Percentiles rank a stretch among this genome's conserved stretches.
Conservation (phyloP, 2,888 invertebrate genomes). For the Harpalus rufipes region DNA sequence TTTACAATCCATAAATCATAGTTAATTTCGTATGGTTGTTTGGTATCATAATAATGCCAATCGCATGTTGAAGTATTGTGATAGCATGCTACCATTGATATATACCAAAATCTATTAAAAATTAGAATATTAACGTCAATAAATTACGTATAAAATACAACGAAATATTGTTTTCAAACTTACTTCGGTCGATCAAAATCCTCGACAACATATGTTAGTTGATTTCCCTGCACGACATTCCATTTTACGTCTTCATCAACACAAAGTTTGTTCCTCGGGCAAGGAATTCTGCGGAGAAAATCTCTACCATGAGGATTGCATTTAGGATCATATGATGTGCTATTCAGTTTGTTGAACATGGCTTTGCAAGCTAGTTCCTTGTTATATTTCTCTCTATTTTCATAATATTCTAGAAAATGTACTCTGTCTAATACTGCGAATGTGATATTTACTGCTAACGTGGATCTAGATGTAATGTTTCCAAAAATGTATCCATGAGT, state of each 20-base stretch:
- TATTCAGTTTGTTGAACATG: constrained; percentile 92
- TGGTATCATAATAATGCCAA: constrained; percentile 86
- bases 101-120: constrained; percentile 92
- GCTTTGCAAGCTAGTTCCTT: constrained; percentile 88
- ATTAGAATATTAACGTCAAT: not conserved
- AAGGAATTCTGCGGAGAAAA: constrained; percentile 92
- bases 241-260: constrained; percentile 91
- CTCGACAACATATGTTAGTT: constrained; percentile 96
- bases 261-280: constrained; percentile 87
- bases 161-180: constrained; percentile 68
- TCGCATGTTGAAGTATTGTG: constrained; percentile 88
- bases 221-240: constrained; percentile 92
- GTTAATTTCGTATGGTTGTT: constrained; percentile 78
- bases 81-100: constrained; percentile 96
- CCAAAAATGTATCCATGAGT: constrained; percentile 98
- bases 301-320: constrained; percentile 89
- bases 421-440: constrained; percentile 94
- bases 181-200: constrained; percentile 94
- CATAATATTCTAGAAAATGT: constrained; percentile 94
- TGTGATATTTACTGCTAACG: constrained; percentile 85
- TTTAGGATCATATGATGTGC: constrained; percentile 89
- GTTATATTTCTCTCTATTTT: constrained; percentile 83
- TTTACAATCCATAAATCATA: constrained; percentile 98
- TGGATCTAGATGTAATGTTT: constrained; percentile 88
- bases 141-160: not conserved